Base-by-base conservation (phyloP, 2,113 vertebrate genomes). In the Charadrius vociferus region DNA sequence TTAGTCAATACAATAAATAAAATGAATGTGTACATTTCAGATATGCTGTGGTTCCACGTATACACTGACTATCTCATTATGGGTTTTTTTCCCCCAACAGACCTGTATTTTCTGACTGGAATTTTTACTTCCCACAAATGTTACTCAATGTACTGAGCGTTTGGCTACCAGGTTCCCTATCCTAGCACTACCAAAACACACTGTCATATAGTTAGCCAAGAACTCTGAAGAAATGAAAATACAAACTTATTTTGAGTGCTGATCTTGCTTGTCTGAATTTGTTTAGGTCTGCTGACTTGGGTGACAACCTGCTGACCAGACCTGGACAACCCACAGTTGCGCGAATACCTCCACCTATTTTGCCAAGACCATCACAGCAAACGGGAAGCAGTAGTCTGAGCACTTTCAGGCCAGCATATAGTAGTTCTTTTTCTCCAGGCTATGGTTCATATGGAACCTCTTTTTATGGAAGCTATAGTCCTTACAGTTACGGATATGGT, bases 401-500 rank as follows among this genome's bases (percentile, higher is more conserved):
- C 45, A 24, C 97, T 59, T 99, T 99, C 97, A 98, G 99, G 93
- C 99, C 99, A 22, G 92, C 98, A 7, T 99, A 99, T 37, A 98
- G 95, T 80, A 98, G 95, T 80, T 98, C 99, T 7, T 99, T 99
- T 74, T 97, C 98, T n/a, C 98, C 99, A 30, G 98, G 98, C 59
- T 99, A 99, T 72, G 98, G 99, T 86, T 98, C 98, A 12, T 99
- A 99, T 79, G 98, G 98, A 85, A 98, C 98, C 96, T 99, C 99
- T 5, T 97, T 98, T 34, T 99, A 99, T 23, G 98, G 99, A 47
- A 98, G 95, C 87, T 99, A 99, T 84, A 99, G 97, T 43, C 99
- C 99, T 50, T 99, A 99, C 90, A 98, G 97, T 95, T 98, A 98
- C 0, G 98, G 98, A 47, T 99, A 99, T 41, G 98, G 98, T 9